Evolutionary conservation across 2,113 vertebrate genomes (phyloP), one percentile per base, ranked within the genome.

Genomic region (Todiramphus chloris): DNA sequence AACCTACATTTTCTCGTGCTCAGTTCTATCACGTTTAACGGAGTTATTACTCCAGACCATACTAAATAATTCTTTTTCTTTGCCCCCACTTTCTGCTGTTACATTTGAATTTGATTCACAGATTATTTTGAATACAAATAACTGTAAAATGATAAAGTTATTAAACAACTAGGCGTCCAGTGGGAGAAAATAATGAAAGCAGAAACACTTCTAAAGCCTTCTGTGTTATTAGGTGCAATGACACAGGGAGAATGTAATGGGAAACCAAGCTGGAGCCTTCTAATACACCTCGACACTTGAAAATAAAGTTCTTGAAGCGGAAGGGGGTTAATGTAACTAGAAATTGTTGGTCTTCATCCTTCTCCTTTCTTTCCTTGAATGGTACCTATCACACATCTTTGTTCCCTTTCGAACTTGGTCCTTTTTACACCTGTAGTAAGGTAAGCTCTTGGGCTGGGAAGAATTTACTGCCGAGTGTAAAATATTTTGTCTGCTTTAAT

Each of bases 181-280:
- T 75, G 83, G 84, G 53, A 95, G 84, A 80, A 91, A 89, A 75
- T 97, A 96, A 96, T 95, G 94, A 95, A 96, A 96, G 72, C 73
- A 90, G 92, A 94, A 90, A 59, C 51, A 77, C 93, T 95, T 95
- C 75, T 91, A 48, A 95, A 97, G 80, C 62, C 48, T 87, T 63
- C 90, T 91, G n/a, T 94, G 53, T 94, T 87, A 95, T 95, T 95
- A 96, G 78, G 68, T 94, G 60, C 64, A 96, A 82, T 94, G 83
- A 79, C 96, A 96, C 83, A 92, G 83, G 77, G 95, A 95, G 94
- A 96, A 87, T 76, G 48, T 97, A 95, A 97, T 96, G 70, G 90
- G 86, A 96, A 97, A 81, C 83, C 64, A 90, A 83, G 87, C 93
- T 95, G 94, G 94, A 95, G 91, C 80, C 88, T 95, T 96, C 88